Evolutionary conservation across 1,140 invertebrate species (phyloP), one percentile per base, ranked within the genome.

Genomic region (Wiebesia pumilae): DNA sequence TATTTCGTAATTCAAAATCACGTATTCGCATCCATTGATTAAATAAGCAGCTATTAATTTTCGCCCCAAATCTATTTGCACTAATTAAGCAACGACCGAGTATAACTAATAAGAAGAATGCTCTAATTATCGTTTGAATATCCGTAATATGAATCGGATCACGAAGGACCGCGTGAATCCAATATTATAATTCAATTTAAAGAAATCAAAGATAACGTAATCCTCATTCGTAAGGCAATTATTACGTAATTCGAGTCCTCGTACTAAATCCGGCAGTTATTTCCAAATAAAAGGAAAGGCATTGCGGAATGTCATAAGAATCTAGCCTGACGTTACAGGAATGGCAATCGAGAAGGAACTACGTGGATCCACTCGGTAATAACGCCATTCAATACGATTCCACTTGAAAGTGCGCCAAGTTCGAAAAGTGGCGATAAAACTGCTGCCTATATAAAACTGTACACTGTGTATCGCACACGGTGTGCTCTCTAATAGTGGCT

Each of bases 341-440:
- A 6, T 9, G 35, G 14, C 1, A 38, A 24, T 3, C 0, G 33
- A 71, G 19, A 71, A 71, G 4, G 7, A 62, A 27, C 35, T 6
- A 24, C 24, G 33, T 35, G 4, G 14, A 38, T 38, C 33, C 21
- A 38, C 21, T 71, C 69, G 16, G 35, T 35, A 71, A 71, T 71
- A 71, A 71, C 69, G 33, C 12, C 69, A 35, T 71, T 71, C 69
- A 24, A 71, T 71, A 38, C n/a, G 35, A 71, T 71, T 71, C 35
- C 69, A 38, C 33, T 71, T 71, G 69, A 71, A 38, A 38, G 69
- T 24, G 35, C 30, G 69, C 69, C 69, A 71, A 71, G 40, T 71
- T 71, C 40, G 33, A 38, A 38, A 71, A 71, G 69, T 71, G 69
- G 69, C 35, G 21, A 71, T 71, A 71, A 71, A 71, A 71, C 69